A percentile compares a stretch with the other conserved stretches of the same genome.
phyloP scores from a whole-genome alignment of 1,140 invertebrate genomes.

The Drosophila navojoa region DNA sequence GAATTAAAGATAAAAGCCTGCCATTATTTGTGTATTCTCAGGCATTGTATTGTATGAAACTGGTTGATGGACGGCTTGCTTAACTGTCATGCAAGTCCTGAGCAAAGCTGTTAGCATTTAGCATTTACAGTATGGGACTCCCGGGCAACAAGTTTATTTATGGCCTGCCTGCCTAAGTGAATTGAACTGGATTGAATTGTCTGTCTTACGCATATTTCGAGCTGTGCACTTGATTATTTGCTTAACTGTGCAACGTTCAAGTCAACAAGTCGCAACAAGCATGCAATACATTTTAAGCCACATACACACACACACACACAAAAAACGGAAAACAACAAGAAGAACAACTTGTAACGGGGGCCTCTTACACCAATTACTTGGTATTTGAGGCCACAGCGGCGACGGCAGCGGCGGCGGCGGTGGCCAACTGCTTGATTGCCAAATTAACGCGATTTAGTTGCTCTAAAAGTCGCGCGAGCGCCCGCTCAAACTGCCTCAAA shows the following conservation, averaged over 20 bases:
- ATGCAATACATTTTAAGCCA: conserved; percentile 27
- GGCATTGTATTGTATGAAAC: no score
- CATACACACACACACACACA: conserved; percentile 38
- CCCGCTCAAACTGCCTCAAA: conserved; percentile 20
- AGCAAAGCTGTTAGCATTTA: no score
- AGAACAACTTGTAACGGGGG: conserved; percentile 34
- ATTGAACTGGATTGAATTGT: not conserved
- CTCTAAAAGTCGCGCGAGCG: conserved; percentile 44
- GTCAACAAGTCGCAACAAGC: conserved; percentile 12
- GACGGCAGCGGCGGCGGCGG: conserved; percentile 4
- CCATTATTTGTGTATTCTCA: no score
- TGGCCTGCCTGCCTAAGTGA: no score
- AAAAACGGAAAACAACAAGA: conserved; percentile 33
- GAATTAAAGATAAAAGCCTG: no score
- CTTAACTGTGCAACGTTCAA: conserved; percentile 14
- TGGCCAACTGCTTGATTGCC: conserved; percentile 46
- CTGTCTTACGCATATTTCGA: conserved; percentile 60
- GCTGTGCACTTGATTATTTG: conserved; percentile 71
- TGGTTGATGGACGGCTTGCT: no score
- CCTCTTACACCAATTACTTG: conserved; percentile 73
- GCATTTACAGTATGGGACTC: no score
- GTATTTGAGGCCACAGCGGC: conserved; percentile 45
- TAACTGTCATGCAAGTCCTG: no score
- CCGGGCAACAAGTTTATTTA: no score
- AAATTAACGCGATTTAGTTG: conserved; percentile 71